A percentile compares a stretch with the other conserved stretches of the same genome.
These are phyloP conservation scores for Drosophila prolongata DNA, from an alignment of 2,888 invertebrate species.

Conservation along the genomic window DNA sequence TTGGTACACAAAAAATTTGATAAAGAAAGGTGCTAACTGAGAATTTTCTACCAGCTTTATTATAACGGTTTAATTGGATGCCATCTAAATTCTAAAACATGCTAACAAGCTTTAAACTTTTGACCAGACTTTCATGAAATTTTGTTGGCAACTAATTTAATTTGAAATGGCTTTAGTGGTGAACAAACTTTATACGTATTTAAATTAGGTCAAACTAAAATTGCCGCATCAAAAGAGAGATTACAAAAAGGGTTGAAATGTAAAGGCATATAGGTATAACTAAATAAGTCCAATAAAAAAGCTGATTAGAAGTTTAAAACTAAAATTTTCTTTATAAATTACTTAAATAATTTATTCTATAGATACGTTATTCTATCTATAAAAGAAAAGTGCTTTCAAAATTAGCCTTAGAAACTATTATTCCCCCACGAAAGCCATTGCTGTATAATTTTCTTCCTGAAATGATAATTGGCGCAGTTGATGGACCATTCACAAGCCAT, in stretches of 20 bases:
- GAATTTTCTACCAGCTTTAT: neutral
- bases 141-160: neutral
- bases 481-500: constrained; percentile 14
- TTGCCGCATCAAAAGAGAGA: neutral
- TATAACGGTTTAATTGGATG: neutral
- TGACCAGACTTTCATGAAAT: neutral
- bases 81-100: neutral
- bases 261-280: too few species aligned
- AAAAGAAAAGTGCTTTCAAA: neutral
- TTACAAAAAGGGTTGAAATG: too few species aligned
- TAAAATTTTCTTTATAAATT: too few species aligned
- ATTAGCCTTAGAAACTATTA: neutral
- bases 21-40: neutral
- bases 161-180: neutral
- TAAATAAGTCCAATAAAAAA: too few species aligned
- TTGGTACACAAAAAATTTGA: neutral
- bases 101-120: neutral
- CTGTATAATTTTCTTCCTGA: neutral
- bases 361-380: neutral
- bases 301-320: too few species aligned
- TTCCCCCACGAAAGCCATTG: neutral
- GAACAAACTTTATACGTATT: neutral
- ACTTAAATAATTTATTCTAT: too few species aligned
- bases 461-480: constrained; percentile 30
- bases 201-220: neutral